Base-by-base conservation (phyloP, 2,888 invertebrate genomes). In the Drosophila differens region DNA sequence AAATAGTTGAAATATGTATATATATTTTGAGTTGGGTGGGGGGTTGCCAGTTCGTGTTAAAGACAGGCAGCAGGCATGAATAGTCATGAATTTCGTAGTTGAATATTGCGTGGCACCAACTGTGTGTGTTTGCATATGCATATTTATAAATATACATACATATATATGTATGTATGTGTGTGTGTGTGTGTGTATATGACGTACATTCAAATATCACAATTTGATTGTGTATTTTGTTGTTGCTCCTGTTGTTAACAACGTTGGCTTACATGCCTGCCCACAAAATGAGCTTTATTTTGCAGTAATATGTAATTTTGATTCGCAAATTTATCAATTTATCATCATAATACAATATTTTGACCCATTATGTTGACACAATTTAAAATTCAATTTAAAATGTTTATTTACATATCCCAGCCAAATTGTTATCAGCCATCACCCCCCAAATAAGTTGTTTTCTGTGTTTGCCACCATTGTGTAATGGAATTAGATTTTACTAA, bases 321-420 rank as follows among this genome's bases (percentile, higher is more conserved):
- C 70, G 74, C 70, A 81, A 85, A 88, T 83, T 85, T 76, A 85
- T 82, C 85, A 85, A 85, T 85, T 88, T 85, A 67, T 68, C 79
- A 75, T 82, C 74, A 74, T 87, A 83, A 85, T 82, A 70, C 67
- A 83, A 83, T 78, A 85, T 83, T 83, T 79, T 63, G 68, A 61
- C 62, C 79, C 64, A 74, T 79, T 83, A 63, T 74, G 79, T 87
- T 76, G 81, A 82, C 83, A 81, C 80, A 85, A 83, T 88, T 88
- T 77, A 67, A 88, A 88, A 88, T 85, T 70, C 77, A 79, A 85
- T 85, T 85, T 82, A 60, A 73, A 85, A 74, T 83, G 76, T 85
- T 79, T 85, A 81, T 87, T 85, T 76, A 79, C 81, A 87, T 69
- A 72, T 78, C 58, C 52, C 49, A 57, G 57, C 33, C 67, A 60